Conservation (phyloP, 2,797 vertebrate genomes). For the Sparus aurata region DNA sequence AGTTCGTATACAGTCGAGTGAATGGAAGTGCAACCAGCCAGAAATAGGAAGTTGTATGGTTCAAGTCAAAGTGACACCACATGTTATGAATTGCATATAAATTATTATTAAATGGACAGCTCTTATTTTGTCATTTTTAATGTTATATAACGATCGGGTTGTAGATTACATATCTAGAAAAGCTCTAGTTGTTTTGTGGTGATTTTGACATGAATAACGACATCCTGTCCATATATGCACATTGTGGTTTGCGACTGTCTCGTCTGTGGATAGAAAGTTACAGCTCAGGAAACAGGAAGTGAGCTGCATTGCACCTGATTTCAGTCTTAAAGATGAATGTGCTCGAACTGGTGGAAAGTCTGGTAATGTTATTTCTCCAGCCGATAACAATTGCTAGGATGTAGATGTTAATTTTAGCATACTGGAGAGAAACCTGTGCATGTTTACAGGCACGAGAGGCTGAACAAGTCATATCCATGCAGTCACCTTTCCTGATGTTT, state of each 20-base stretch:
- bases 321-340: constrained; percentile 9
- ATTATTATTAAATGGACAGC: neutral
- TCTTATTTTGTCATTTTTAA: neutral
- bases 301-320: constrained; percentile 55
- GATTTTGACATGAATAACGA: neutral
- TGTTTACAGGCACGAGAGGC: neutral
- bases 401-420: neutral
- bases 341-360: neutral
- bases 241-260: constrained; percentile 82
- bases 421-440: neutral
- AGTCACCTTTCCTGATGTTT: constrained; percentile 7
- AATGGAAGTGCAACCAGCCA: neutral
- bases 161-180: neutral
- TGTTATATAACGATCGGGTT: neutral
- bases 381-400: neutral
- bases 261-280: constrained; percentile 72
- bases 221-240: constrained; percentile 68
- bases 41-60: constrained; percentile 20
- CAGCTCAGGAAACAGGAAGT: constrained; percentile 89
- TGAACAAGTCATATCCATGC: neutral
- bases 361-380: neutral
- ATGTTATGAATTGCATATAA: neutral
- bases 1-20: constrained; percentile 1
- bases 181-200: neutral
- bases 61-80: neutral